These are phyloP conservation scores for Ctenopoma multispine DNA, from an alignment of 2,797 vertebrate species.

Conservation along the genomic window DNA sequence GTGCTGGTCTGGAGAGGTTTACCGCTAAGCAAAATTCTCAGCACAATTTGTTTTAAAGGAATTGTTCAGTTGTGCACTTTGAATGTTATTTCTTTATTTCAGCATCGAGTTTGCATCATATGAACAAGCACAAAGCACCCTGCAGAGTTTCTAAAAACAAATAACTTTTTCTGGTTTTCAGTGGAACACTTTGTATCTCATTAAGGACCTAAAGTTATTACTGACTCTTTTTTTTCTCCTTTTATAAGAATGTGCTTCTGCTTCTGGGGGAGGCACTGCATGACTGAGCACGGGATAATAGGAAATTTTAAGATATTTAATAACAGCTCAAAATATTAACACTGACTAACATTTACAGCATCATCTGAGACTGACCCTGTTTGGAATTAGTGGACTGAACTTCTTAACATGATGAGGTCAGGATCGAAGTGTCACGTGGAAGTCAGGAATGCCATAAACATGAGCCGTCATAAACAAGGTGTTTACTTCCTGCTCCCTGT, in stretches of 20 bases:
- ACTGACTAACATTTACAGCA: neutral
- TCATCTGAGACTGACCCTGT: neutral
- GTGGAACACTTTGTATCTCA: slow-evolving; percentile 1
- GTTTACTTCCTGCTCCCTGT: slow-evolving; percentile 37
- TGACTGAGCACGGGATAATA: neutral
- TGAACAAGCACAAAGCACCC: neutral
- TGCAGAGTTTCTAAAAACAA: neutral
- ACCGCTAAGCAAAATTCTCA: neutral
- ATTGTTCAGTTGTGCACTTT: neutral
- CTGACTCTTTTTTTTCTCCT: neutral
- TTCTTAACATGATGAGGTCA: slow-evolving; percentile 10
- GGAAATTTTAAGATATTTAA: neutral
- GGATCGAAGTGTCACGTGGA: slow-evolving; percentile 7
- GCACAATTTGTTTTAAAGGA: neutral
- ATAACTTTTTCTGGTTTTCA: neutral
- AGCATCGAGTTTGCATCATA: neutral
- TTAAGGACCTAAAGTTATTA: neutral
- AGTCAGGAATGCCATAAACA: slow-evolving; percentile 45
- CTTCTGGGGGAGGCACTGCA: neutral
- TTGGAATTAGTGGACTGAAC: slow-evolving; percentile 5
- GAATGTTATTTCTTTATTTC: slow-evolving; percentile 20
- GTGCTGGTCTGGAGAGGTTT: neutral
- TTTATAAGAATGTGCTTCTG: neutral
- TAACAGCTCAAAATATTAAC: neutral
- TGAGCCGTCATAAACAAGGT: slow-evolving; percentile 1